Evolutionary conservation across 2,888 invertebrate genomes (phyloP).

Genomic region (Cryptosula pallasiana): DNA sequence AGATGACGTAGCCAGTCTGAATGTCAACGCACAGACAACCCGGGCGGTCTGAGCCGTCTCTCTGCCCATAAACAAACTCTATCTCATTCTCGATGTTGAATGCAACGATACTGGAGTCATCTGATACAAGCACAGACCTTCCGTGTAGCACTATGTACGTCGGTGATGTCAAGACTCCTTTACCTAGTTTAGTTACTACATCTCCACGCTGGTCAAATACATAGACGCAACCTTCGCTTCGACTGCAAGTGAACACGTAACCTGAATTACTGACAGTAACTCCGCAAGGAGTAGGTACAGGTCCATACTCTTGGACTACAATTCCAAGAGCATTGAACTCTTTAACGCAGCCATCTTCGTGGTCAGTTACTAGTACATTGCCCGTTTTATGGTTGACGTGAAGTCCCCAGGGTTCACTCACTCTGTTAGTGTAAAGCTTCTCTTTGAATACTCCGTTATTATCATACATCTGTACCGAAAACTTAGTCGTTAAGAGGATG

Average conservation of each 20-base stretch:
- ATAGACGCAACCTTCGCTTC: slow-evolving; percentile 4
- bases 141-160: slow-evolving; percentile 13
- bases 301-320: slow-evolving; percentile 18
- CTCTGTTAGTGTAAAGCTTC: slow-evolving; percentile 9
- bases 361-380: slow-evolving; percentile 2
- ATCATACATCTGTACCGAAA: slow-evolving; percentile 21
- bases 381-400: slow-evolving; percentile 6
- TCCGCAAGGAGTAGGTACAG: slow-evolving; percentile 7
- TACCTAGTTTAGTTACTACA: slow-evolving; percentile 8
- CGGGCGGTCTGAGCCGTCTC: slow-evolving; percentile 11
- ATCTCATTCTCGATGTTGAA: slow-evolving; percentile 20
- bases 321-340: background rate
- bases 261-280: background rate
- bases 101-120: slow-evolving; percentile 19
- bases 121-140: slow-evolving; percentile 2
- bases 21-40: slow-evolving; percentile 12
- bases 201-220: slow-evolving; percentile 15
- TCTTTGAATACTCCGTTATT: slow-evolving; percentile 15
- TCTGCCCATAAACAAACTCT: slow-evolving; percentile 9
- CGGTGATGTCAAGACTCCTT: slow-evolving; percentile 8
- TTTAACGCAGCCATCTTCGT: slow-evolving; percentile 20
- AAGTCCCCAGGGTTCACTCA: slow-evolving; percentile 17
- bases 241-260: slow-evolving; percentile 18
- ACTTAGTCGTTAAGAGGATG: slow-evolving; percentile 20
- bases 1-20: slow-evolving; percentile 4